Conservation (phyloP, 1,140 invertebrate genomes). For the Scylla paramamosain region DNA sequence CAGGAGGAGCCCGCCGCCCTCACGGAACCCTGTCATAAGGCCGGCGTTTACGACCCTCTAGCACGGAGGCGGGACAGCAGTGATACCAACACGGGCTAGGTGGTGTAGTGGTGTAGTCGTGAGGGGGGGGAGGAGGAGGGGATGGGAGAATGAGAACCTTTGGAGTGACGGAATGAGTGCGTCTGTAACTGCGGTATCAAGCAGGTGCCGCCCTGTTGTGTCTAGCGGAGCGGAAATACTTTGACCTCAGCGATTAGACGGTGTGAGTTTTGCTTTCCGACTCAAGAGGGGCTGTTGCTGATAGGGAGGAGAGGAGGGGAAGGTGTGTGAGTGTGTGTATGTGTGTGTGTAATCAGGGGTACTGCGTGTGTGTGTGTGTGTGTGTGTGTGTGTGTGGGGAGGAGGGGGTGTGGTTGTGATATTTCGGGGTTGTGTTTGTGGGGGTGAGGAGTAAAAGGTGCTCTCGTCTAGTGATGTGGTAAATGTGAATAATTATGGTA, state of each 20-base stretch:
- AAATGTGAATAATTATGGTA: not conserved
- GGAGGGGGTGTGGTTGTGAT: no score
- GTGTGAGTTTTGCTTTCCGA: not conserved
- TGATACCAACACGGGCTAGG: conserved; percentile 52
- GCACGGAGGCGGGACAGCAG: conserved; percentile 52
- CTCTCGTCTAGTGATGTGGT: no score
- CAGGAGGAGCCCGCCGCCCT: conserved; percentile 21
- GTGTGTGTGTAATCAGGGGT: no score
- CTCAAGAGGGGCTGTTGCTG: not conserved
- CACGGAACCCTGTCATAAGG: conserved; percentile 70
- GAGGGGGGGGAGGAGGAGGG: not conserved
- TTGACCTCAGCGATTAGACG: not conserved
- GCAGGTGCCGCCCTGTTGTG: not conserved
- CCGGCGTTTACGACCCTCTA: conserved; percentile 56
- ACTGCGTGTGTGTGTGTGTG: no score
- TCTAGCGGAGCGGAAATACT: conserved; percentile 24
- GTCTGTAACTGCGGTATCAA: not conserved
- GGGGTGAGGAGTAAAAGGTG: no score
- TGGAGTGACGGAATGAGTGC: conserved; percentile 18
- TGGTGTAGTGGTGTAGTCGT: no score
- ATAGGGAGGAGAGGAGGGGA: not conserved
- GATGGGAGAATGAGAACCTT: conserved; percentile 4
- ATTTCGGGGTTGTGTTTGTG: no score
- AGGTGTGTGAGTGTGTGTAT: not conserved
- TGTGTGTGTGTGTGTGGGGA: no score